Base-by-base conservation (phyloP, 92 coral and sea anemone genomes). In the Hydrozoanthus gracilis region DNA sequence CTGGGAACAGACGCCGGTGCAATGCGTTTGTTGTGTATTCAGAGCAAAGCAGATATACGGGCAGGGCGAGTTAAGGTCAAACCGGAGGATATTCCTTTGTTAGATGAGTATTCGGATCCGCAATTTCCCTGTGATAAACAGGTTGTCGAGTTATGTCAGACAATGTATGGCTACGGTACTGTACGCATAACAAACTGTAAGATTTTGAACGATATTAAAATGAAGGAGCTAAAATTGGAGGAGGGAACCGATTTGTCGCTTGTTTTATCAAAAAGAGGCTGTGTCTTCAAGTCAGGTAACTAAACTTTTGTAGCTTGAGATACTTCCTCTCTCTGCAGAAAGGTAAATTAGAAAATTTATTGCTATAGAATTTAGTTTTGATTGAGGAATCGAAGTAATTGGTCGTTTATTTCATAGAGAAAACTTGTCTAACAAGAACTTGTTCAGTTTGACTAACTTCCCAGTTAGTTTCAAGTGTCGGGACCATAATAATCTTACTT, bases 1-100 rank as follows among this genome's bases (percentile, higher is more conserved):
- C 83, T 96, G 4, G 89, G 87, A 55, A 91, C 98, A 7, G 98
- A 96, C 7, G 94, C 93, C 6, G 98, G 95, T 0, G 98, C 98
- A 2, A 73, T 90, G 91, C 95, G 88, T 47, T 70, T 96, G 77
- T 44, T 94, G 7, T 89, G 88, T 20, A 8, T 92, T 45, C 98
- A 96, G 68, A 89, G 95, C 54, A 88, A 88, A 48, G 94, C 90
- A 15, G 95, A 94, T 35, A 89, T 96, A 15, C 88, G 89, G 86
- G 79, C 82, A 8, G 95, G 98, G 0, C 71, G 92, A 7, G 88
- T 96, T 10, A 96, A 94, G 44, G 92, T 96, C 10, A 96, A 90
- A 27, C 94, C 94, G 0, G 95, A 96, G 10, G 89, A 89, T n/a
- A 50, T 91, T n/a, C 88, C 94, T 0, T 69, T 79, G 15, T 86